Evolutionary conservation across 2,888 invertebrate species (phyloP).

Genomic region (Melolontha melolontha): DNA sequence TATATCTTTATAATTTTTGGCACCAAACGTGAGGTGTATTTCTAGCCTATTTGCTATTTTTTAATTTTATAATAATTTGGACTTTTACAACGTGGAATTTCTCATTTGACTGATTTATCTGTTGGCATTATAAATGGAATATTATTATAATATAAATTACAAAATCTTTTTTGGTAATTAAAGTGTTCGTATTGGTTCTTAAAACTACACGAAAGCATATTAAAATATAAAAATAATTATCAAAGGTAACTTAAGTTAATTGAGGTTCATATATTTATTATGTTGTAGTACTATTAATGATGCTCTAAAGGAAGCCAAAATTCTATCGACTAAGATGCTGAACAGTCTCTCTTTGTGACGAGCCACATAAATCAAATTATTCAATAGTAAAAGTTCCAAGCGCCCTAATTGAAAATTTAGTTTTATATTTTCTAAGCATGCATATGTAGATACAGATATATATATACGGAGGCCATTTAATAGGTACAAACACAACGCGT

Average conservation of each 20-base stretch:
- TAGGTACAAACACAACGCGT: background rate
- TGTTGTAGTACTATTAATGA: conserved; percentile 21
- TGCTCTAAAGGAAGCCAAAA: conserved; percentile 21
- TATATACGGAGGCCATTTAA: background rate
- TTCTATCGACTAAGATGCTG: conserved; percentile 11
- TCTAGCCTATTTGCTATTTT: too few relatives aligned
- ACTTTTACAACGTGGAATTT: too few relatives aligned
- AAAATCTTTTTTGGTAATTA: too few relatives aligned
- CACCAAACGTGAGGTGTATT: too few relatives aligned
- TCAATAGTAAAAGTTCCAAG: conserved; percentile 24
- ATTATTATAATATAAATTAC: too few relatives aligned
- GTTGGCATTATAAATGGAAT: too few relatives aligned
- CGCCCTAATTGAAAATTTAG: conserved; percentile 30
- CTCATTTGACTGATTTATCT: too few relatives aligned
- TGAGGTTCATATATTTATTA: background rate
- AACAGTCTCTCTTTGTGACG: conserved; percentile 12
- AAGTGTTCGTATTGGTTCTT: too few relatives aligned
- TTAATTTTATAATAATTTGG: too few relatives aligned
- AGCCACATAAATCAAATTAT: conserved; percentile 35
- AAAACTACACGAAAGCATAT: background rate
- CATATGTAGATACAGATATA: conserved; percentile 24
- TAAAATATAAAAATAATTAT: conserved; percentile 9
- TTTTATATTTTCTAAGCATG: conserved; percentile 21
- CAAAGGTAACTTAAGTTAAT: conserved; percentile 6
- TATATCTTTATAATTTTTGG: too few relatives aligned